Percentiles rank a stretch among this genome's conserved stretches.
phyloP scores from a whole-genome alignment of 2,113 vertebrate genomes.

The Donacobius atricapilla region DNA sequence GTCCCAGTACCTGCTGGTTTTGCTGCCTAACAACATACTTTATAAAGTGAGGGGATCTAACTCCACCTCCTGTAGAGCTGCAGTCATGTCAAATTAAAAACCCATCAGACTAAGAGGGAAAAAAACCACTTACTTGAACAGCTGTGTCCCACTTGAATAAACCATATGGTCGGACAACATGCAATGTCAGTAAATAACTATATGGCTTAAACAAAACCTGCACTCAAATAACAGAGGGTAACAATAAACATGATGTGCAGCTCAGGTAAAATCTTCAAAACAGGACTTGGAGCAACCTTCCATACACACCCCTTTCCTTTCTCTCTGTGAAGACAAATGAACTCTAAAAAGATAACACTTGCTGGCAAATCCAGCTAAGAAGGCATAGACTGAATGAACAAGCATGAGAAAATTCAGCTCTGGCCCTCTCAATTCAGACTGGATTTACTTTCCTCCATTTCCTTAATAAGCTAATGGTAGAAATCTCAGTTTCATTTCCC shows the following conservation, averaged over 20 bases:
- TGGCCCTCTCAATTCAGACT: neutral
- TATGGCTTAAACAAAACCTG: neutral
- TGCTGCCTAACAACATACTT: neutral
- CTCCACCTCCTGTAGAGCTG: neutral
- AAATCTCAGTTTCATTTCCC: neutral
- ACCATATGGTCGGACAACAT: slow-evolving; percentile 10
- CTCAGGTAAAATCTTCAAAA: neutral
- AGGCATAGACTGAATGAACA: neutral
- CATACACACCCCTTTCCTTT: neutral
- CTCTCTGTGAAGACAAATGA: neutral
- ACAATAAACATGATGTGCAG: neutral
- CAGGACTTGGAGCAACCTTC: neutral
- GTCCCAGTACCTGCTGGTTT: neutral
- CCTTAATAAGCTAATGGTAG: neutral
- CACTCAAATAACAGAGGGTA: neutral
- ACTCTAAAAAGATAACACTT: neutral
- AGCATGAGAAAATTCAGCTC: neutral
- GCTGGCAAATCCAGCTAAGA: neutral
- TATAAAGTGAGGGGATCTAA: neutral
- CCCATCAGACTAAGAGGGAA: neutral
- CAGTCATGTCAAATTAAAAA: slow-evolving; percentile 40
- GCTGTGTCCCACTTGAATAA: neutral
- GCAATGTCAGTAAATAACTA: neutral
- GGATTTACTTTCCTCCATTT: neutral
- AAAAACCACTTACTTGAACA: neutral